These are phyloP conservation scores for Pheosia gnoma DNA, from an alignment of 2,888 invertebrate genomes.

Conservation along the genomic window DNA sequence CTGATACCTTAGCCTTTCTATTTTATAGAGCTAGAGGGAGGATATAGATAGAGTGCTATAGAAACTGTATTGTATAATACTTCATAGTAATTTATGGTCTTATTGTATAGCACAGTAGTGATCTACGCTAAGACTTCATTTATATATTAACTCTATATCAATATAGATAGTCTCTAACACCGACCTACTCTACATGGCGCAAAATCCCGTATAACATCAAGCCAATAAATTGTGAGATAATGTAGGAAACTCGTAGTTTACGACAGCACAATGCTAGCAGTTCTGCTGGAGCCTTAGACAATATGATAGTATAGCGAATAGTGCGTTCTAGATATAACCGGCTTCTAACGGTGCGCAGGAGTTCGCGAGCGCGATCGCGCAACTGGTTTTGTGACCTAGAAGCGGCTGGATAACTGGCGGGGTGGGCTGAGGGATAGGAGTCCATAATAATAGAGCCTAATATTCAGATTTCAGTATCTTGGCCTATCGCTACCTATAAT, in stretches of 20 bases:
- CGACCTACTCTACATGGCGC: background rate
- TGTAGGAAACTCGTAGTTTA: background rate
- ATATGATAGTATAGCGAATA: background rate
- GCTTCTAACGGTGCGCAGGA: conserved; percentile 8
- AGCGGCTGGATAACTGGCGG: background rate
- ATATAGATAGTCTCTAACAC: background rate
- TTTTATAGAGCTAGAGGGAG: no score
- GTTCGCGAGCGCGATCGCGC: background rate
- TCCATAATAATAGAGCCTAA: no score
- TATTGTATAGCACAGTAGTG: no score
- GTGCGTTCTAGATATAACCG: conserved; percentile 4
- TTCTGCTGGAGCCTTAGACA: background rate
- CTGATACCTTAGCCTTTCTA: no score
- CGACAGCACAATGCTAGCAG: conserved; percentile 2
- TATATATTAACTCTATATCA: background rate
- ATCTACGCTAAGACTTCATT: background rate
- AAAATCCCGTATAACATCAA: conserved; percentile 6
- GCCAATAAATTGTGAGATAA: conserved; percentile 5
- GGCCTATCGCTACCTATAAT: no score
- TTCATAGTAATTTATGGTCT: background rate
- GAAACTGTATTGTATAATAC: no score
- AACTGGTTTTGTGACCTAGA: conserved; percentile 4
- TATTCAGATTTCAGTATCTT: no score
- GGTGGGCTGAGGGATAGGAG: background rate
- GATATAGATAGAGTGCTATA: no score